A percentile compares a stretch with the other conserved stretches of the same genome.
phyloP scores from a whole-genome alignment of 2,888 invertebrate species.

The Chironomus riparius region DNA sequence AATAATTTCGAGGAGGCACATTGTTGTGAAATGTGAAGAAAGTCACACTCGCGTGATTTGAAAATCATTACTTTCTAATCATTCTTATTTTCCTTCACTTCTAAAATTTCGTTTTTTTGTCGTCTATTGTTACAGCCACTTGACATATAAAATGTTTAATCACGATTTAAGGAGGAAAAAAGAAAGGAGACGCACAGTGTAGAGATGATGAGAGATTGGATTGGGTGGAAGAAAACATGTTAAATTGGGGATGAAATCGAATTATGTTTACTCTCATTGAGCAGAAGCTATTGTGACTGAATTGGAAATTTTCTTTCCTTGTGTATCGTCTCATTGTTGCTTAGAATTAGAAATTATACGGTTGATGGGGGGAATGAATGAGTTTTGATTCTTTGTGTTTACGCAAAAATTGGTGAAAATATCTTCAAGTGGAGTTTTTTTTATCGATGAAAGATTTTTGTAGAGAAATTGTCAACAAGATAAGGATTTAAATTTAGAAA shows the following conservation, averaged over 20 bases:
- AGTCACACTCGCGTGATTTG: conserved; percentile 15
- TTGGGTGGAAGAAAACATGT: conserved; percentile 5
- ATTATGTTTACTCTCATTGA: conserved; percentile 25
- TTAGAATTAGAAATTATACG: background rate
- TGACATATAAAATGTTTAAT: conserved; percentile 23
- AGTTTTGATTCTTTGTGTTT: too few relatives aligned
- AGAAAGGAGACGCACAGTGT: background rate
- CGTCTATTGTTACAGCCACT: background rate
- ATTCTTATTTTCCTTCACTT: background rate
- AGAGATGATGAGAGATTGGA: background rate
- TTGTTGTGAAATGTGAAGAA: background rate
- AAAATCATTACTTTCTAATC: conserved; percentile 27
- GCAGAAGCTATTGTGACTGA: background rate
- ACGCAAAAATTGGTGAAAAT: too few relatives aligned
- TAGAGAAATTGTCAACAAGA: too few relatives aligned
- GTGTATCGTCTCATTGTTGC: background rate
- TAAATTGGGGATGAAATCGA: conserved; percentile 27
- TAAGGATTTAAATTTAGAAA: too few relatives aligned
- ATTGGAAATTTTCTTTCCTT: background rate
- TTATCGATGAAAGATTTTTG: too few relatives aligned
- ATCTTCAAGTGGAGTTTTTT: too few relatives aligned
- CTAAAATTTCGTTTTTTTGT: background rate
- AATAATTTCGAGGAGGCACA: background rate
- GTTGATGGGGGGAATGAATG: too few relatives aligned
- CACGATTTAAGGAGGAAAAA: background rate